phyloP scores from a whole-genome alignment of 2,113 vertebrate genomes.

The Vimba vimba region DNA sequence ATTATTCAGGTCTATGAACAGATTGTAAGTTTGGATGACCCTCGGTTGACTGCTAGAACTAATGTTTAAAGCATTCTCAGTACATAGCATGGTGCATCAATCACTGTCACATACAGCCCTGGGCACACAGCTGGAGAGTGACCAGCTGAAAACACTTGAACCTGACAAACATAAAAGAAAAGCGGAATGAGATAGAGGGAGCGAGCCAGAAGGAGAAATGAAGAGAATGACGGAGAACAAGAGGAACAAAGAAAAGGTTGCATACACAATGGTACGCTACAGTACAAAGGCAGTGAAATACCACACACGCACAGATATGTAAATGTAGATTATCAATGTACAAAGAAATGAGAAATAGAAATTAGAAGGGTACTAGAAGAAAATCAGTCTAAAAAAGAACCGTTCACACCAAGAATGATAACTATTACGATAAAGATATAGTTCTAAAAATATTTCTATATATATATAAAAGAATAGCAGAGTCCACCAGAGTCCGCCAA shows the following conservation, averaged over 20 bases:
- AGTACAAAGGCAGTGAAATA: not conserved
- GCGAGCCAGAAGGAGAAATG: slow-evolving; percentile 23
- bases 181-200: slow-evolving; percentile 41
- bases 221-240: slow-evolving; percentile 14
- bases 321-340: not conserved
- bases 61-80: slow-evolving; percentile 30
- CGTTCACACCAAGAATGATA: too few species aligned
- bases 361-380: not conserved
- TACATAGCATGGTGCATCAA: slow-evolving; percentile 53
- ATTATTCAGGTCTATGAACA: slow-evolving; percentile 25
- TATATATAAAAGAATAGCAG: too few species aligned
- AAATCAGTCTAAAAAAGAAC: not conserved
- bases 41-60: slow-evolving; percentile 26
- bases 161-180: slow-evolving; percentile 54
- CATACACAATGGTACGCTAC: slow-evolving; percentile 9
- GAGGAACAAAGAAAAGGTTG: slow-evolving; percentile 40
- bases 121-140: slow-evolving; percentile 57
- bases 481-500: too few species aligned
- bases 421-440: too few species aligned
- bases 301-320: not conserved
- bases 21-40: slow-evolving; percentile 38
- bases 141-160: slow-evolving; percentile 56
- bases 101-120: slow-evolving; percentile 56
- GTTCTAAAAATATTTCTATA: too few species aligned
- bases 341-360: not conserved